Base-by-base conservation (phyloP, 1,140 invertebrate genomes). In the Drosophila ironensis region DNA sequence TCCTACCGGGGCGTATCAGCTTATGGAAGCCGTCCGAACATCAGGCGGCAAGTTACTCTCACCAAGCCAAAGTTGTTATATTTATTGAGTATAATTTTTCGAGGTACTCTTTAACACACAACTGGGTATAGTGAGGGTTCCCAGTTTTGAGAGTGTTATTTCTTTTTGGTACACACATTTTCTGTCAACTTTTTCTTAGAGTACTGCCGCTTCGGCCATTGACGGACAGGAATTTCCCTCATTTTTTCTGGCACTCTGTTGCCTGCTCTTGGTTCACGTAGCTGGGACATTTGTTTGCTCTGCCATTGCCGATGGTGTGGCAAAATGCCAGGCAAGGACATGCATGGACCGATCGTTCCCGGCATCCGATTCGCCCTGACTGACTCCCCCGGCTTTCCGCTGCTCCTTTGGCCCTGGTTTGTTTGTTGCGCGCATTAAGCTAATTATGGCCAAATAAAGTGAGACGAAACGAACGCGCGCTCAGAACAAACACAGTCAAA, bases 381-480 rank as follows among this genome's bases (percentile, higher is more conserved):
- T 46, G 19, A 11, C 24, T n/a, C 52, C 16, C 40, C 30, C n/a
- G n/a, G n/a, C n/a, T n/a, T n/a, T n/a, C n/a, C n/a, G n/a, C n/a
- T n/a, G n/a, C 27, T 28, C 27, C 9, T 27, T 28, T n/a, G 50
- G 30, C 45, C 17, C 25, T 59, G 52, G 80, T 42, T 75, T 86
- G 80, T 86, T 86, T 86, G 80, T 61, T 30, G 53, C 61, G 80
- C 80, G 81, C 81, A 86, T 86, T 86, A 86, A 86, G 80, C 80
- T 86, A 86, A 86, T 86, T 86, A 86, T 86, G 80, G 56, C 74
- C 74, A 86, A 86, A 86, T 86, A 86, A 86, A 80, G 67, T 70
- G 80, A 47, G 67, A 59, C 80, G 80, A 86, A 86, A 75, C 25
- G 74, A 66, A 42, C 74, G 74, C 74, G 61, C 71, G 70, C 74